Base-by-base conservation (phyloP, 2,888 invertebrate genomes). In the Plutella xylostella region DNA sequence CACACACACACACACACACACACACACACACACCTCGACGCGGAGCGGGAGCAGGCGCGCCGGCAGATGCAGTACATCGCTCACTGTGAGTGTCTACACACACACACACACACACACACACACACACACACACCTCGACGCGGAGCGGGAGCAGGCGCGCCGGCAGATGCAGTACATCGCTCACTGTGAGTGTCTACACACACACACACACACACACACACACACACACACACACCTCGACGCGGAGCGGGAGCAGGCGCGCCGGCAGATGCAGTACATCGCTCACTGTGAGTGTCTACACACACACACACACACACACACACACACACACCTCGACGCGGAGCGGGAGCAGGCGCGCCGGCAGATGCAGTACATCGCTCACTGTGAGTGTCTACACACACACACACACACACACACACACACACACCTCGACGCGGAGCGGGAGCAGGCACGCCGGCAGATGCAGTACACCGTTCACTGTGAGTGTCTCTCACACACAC, bases 341-440 rank as follows among this genome's bases (percentile, higher is more conserved):
- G 96, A 95, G 74, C 80, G 91, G 52, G 91, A 92, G 68, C 92
- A 92, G 67, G 90, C 90, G 46, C 85, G 91, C 47, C 85, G 92
- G 57, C 92, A 92, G 73, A 89, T 91, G 85, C 90, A 92, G 73
- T 92, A 92, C 74, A 87, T 89, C 63, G 91, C 91, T 60, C 92
- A 92, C 74, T 93, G 93, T 93, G 78, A 90, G 92, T 37, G 4
- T n/a, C n/a, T n/a, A n/a, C n/a, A n/a, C n/a, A n/a, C n/a, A n/a
- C n/a, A n/a, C n/a, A n/a, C n/a, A n/a, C n/a, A n/a, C n/a, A n/a
- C n/a, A n/a, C n/a, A n/a, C n/a, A n/a, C n/a, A n/a, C n/a, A n/a
- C n/a, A n/a, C n/a, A n/a, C n/a, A n/a, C 63, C 90, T 96, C 87
- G 94, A 94, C 77, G 93, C 94, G 64, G 96, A 95, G 74, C 80